These are phyloP conservation scores for Etheostoma cragini DNA, from an alignment of 2,113 vertebrate genomes.

Conservation along the genomic window DNA sequence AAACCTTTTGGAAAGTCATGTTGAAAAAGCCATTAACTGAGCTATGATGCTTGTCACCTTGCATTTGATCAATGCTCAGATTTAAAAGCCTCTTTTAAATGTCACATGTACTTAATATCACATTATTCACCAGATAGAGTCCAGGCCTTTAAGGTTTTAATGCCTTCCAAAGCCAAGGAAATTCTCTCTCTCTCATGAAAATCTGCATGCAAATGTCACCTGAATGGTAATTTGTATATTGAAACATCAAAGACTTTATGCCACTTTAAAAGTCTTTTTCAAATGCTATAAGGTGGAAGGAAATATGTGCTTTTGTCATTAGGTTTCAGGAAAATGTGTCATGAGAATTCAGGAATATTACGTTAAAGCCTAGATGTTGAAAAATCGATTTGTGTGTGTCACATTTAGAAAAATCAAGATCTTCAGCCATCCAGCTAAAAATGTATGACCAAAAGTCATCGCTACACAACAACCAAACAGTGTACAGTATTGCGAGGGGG, in stretches of 20 bases:
- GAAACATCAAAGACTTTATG: conserved; percentile 16
- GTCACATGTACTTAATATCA: conserved; percentile 74
- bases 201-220: conserved; percentile 59
- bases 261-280: conserved; percentile 26
- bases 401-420: neutral
- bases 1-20: conserved; percentile 53
- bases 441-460: neutral
- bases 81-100: conserved; percentile 77
- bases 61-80: conserved; percentile 69
- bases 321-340: neutral
- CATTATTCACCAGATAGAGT: conserved; percentile 69
- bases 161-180: conserved; percentile 37
- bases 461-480: conserved; percentile 6
- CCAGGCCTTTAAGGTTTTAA: conserved; percentile 48
- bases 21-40: conserved; percentile 65
- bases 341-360: conserved; percentile 1
- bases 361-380: neutral
- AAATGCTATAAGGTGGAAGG: conserved; percentile 1
- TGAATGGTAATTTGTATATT: conserved; percentile 52
- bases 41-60: conserved; percentile 70
- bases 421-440: neutral
- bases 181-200: conserved; percentile 37
- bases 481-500: neutral
- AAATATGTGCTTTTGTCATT: conserved; percentile 24
- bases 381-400: neutral